Evolutionary conservation across 1,140 invertebrate genomes (phyloP), one percentile per base, ranked within the genome.

Genomic region (Drosophila tani): DNA sequence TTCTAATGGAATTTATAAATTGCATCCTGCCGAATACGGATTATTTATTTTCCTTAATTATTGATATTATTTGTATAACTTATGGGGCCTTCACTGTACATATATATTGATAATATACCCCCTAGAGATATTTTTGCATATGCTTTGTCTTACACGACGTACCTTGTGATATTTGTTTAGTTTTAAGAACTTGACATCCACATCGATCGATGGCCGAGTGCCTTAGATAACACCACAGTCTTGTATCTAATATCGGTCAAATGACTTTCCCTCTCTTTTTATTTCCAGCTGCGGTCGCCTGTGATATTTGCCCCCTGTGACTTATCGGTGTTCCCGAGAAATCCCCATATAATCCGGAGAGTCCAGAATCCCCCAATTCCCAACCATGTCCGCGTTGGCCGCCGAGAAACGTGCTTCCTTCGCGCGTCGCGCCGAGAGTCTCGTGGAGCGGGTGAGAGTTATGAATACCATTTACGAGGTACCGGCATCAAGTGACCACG

Each of bases 401-500:
- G 81, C 81, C 35, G 78, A 91, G 15, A 91, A 90, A 75, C 88
- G 92, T 56, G 90, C 86, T 51, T 91, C 82, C 2, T 93, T 93
- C 79, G 92, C 92, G 56, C 81, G 92, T n/a, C 90, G 92, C 43
- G 92, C 92, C 32, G 92, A 93, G 40, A 92, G 91, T 73, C 68
- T 93, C 57, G 76, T 93, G 75, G 92, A 93, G 91, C 76, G 92
- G 92, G 92, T 93, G 92, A 93, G 92, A 93, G 70, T 92, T 77
- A 77, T 93, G 82, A 93, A 93, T 73, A 91, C 90, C 79, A 93
- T 93, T 56, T 93, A 91, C 65, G 92, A 93, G 92, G 92, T 86
- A 86, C 47, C 79, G 83, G 82, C 87, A 92, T 92, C 75, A 88
- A 84, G 79, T 92, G 91, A 92, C 91, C 92, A 92, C 71, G 81